Base-by-base conservation (phyloP, 2,888 invertebrate genomes). In the Cantharis flavilabris region DNA sequence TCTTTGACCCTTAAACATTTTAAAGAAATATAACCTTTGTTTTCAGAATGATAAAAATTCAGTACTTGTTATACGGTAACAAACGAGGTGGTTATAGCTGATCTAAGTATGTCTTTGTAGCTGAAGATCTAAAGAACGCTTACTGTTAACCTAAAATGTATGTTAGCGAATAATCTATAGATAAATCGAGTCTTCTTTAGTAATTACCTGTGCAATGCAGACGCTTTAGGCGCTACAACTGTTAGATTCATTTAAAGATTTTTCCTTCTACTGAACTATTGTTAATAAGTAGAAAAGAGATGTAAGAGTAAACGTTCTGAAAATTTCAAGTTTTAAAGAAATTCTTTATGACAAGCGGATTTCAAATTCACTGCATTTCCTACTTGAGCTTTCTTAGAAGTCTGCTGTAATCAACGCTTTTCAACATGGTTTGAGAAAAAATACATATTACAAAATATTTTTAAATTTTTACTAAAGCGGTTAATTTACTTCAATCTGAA, bases 101-200 rank as follows among this genome's bases (percentile, higher is more conserved):
- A 80, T 76, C 79, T 67, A 74, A 78, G 78, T 70, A 76, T 73
- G 74, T 81, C 76, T 76, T 76, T 76, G 67, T 72, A 74, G 71
- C 49, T 70, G 77, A 79, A 73, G 79, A 77, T 75, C 70, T 72
- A 62, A 76, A 74, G 76, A 77, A 76, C 76, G 78, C 72, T 81
- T 78, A 81, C 73, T 71, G 79, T 70, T 78, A 77, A 77, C 75
- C 64, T 78, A 78, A 81, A 82, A 80, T 82, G 80, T 81, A 79
- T 80, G 79, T 79, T 81, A 79, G 79, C 77, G 81, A 79, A 80
- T 80, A 82, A 81, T 81, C 81, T 80, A 78, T 75, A 81, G 79
- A 82, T 82, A 82, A 82, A 82, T 82, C 82, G 79, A 80, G 80
- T 79, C 80, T 77, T 77, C 81, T 79, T 76, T 80, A 78, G 80